Evolutionary conservation across 2,888 invertebrate species (phyloP), one percentile per base, ranked within the genome.

Genomic region (Microctonus hyperodae): DNA sequence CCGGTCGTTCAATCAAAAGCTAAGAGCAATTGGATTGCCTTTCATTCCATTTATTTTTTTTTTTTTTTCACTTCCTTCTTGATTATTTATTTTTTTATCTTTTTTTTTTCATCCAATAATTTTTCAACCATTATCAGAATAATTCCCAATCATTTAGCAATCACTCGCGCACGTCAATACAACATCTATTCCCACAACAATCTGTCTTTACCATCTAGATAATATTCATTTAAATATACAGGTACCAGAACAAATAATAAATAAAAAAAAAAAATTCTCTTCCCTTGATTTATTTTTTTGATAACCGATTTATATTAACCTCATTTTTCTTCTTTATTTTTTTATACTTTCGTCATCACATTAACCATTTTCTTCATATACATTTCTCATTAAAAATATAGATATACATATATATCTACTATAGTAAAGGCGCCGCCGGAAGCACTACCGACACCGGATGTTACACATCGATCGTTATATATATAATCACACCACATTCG

Each of bases 361-460:
- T n/a, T n/a, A n/a, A n/a, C n/a, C n/a, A n/a, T n/a, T n/a, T 10
- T 20, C 0, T 20, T 23, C 9, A 0, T 50, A 10, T 22, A 13
- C n/a, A 1, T 55, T 55, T 31, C 0, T 0, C 0, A 28, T 55
- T 40, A 59, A 33, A 13, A 31, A 16, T 20, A n/a, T 62, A 13
- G 6, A 1, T 13, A 13, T n/a, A 13, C 55, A 0, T 23, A 50
- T 16, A 11, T 25, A 11, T 13, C n/a, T 25, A 55, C 28, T 25
- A 28, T 53, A 48, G 35, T 55, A 59, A 66, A 69, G 66, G 57
- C 50, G 64, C 40, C 53, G 56, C 57, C 51, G 31, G 33, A 59
- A 50, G 51, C 65, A 60, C 67, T 68, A 65, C 65, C 61, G 44
- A 64, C 58, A 53, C 58, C 55, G 67, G 33, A 67, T 61, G 51